Evolutionary conservation across 35 echinoderm and acorn worm species (phyloP), one percentile per base, ranked within the genome.

Genomic region (Ophiothrix spiculata): DNA sequence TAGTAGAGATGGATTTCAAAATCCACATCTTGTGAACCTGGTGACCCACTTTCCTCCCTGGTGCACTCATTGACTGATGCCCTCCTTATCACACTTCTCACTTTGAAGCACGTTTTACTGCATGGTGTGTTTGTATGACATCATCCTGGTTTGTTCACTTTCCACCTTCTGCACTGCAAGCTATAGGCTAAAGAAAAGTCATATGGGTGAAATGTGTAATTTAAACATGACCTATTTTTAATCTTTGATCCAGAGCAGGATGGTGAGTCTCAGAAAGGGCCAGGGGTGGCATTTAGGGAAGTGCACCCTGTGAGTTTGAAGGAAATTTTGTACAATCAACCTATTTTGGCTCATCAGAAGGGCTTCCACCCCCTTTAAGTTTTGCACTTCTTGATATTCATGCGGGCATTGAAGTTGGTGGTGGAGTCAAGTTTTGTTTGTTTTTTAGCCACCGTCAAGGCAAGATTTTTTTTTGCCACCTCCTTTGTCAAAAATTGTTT

Each of bases 1-100:
- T 69, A 69, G 10, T 28, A 69, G 6, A 69, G 60, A 69, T 69
- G 60, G 60, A 69, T 69, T 69, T 69, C 60, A 69, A 69, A 69
- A 69, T n/a, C 17, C 60, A 69, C 60, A 69, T 69, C 60, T 69
- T n/a, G 29, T 69, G 60, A 69, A 69, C 60, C 60, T n/a, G 29
- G 60, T 69, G 60, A 69, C 60, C 60, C 60, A 69, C 60, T 69
- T 69, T 69, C 60, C 60, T 69, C 60, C n/a, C n/a, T n/a, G n/a
- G n/a, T n/a, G n/a, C 60, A 69, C 4, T 69, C 60, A 69, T 69
- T 69, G 60, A 69, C 60, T 69, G 60, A 69, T 69, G 60, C 60
- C 60, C 60, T 69, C 10, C 6, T 69, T 69, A 15, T 69, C 29
- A n/a, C 60, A 69, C 29, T 69, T 69, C 23, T 25, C 60, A 25